Conservation (phyloP, 2,797 vertebrate species). For the Pipistrellus nathusii region DNA sequence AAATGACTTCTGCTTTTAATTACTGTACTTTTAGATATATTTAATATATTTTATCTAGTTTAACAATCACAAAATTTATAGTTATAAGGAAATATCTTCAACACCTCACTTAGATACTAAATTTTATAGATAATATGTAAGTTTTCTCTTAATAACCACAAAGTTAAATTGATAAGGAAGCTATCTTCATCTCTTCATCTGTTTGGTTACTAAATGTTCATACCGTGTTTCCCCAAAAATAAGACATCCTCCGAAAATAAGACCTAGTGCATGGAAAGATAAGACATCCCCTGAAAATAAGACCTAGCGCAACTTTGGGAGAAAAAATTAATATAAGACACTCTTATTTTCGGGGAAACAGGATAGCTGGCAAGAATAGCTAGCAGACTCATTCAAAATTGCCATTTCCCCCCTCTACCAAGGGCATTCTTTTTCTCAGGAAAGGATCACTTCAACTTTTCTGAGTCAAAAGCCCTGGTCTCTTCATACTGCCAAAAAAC, state of each 20-base stretch:
- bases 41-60: constrained; percentile 36
- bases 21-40: constrained; percentile 47
- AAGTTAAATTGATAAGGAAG: constrained; percentile 29
- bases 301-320: no score
- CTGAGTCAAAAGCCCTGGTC: neutral
- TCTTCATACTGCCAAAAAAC: neutral
- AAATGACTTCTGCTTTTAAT: constrained; percentile 43
- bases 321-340: no score
- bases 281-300: no score
- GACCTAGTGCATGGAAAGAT: no score
- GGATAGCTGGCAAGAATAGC: neutral
- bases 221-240: no score
- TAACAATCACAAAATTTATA: neutral
- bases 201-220: constrained; percentile 20
- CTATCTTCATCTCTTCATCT: neutral
- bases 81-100: neutral
- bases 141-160: neutral
- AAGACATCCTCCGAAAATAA: no score
- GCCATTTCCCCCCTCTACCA: neutral
- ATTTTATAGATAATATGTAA: neutral
- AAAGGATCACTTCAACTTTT: neutral
- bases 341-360: no score
- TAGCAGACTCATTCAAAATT: neutral
- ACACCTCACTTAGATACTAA: constrained; percentile 24
- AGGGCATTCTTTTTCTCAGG: neutral